These are phyloP conservation scores for Ochotona curzoniae DNA, from an alignment of 2,113 vertebrate species.

Conservation along the genomic window DNA sequence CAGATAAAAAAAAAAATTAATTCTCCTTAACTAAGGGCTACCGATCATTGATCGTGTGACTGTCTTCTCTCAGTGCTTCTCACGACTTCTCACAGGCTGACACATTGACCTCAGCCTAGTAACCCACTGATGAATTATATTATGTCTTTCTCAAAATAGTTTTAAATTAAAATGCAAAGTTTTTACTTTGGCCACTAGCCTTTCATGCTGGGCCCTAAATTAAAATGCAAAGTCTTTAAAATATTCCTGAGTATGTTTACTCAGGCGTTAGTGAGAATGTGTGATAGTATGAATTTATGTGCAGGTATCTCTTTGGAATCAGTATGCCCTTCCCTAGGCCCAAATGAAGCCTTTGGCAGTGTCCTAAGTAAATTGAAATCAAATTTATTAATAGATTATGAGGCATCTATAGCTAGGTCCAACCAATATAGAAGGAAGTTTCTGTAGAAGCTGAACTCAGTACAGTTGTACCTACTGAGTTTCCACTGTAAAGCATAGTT, in stretches of 20 bases:
- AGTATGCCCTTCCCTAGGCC: not conserved
- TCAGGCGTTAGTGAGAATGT: not conserved
- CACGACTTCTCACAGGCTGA: not conserved
- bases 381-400: not conserved
- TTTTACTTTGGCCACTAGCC: too few relatives aligned
- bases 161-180: not conserved
- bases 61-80: slow-evolving; percentile 1
- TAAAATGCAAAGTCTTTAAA: not conserved
- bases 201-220: not conserved
- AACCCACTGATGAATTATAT: not conserved
- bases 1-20: too few relatives aligned
- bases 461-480: not conserved
- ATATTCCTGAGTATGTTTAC: not conserved
- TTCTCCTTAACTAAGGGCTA: not conserved
- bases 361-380: not conserved
- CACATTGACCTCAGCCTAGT: not conserved
- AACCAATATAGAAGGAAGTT: not conserved
- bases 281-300: slow-evolving; percentile 34
- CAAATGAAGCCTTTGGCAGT: not conserved
- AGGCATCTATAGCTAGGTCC: not conserved
- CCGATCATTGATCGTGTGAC: slow-evolving; percentile 29
- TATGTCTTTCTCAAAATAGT: slow-evolving; percentile 28
- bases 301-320: not conserved
- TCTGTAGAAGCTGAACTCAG: not conserved
- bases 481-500: not conserved